phyloP scores from a whole-genome alignment of 2,888 invertebrate species.

The Drosophila pseudotalamancana region DNA sequence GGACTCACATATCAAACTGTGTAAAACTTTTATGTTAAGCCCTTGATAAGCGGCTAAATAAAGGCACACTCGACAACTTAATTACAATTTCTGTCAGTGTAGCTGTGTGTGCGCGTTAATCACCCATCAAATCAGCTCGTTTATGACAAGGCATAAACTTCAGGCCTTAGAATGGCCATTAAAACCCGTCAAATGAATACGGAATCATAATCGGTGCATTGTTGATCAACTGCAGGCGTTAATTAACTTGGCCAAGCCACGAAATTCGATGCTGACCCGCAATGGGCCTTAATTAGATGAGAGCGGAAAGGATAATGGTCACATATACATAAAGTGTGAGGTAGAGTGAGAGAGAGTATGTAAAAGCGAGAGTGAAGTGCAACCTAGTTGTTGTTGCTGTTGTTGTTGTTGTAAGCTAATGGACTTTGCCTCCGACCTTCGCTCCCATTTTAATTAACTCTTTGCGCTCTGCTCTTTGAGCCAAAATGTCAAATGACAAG shows the following conservation, averaged over 20 bases:
- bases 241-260: slow-evolving; percentile 20
- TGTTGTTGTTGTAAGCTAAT: background rate
- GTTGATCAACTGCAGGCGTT: slow-evolving; percentile 26
- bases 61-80: background rate
- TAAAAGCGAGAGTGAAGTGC: slow-evolving; percentile 1
- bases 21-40: slow-evolving; percentile 1
- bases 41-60: background rate
- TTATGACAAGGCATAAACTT: background rate
- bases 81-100: background rate
- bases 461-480: background rate
- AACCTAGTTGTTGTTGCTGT: background rate
- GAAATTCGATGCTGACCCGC: background rate
- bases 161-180: background rate
- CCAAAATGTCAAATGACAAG: slow-evolving; percentile 15
- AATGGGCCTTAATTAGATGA: slow-evolving; percentile 22
- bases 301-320: slow-evolving; percentile 1
- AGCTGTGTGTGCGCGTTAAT: background rate
- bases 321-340: background rate
- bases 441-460: slow-evolving; percentile 11
- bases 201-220: slow-evolving; percentile 12
- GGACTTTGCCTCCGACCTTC: background rate
- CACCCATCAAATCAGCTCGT: slow-evolving; percentile 6
- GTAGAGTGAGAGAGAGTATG: background rate
- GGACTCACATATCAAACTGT: background rate
- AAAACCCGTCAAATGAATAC: slow-evolving; percentile 2